Percentiles rank a stretch among this genome's conserved stretches.
phyloP scores from a whole-genome alignment of 2,113 vertebrate genomes.

The Andinoacara biseriatus region DNA sequence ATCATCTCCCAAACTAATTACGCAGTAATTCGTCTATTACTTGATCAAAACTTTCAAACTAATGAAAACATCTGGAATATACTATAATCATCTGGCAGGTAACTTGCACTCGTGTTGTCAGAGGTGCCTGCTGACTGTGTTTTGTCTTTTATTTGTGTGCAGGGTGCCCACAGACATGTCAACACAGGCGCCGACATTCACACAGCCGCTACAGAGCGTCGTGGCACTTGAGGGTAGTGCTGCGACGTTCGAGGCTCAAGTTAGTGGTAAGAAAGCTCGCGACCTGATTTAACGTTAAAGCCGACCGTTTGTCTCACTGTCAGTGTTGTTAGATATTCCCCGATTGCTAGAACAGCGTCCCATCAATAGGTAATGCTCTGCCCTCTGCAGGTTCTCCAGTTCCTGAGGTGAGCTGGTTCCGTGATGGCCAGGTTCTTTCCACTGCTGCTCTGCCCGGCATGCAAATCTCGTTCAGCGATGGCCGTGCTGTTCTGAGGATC shows the following conservation, averaged over 20 bases:
- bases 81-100: background rate
- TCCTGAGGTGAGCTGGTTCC: constrained; percentile 99
- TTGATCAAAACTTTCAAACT: no score
- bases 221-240: constrained; percentile 99
- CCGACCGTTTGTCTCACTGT: background rate
- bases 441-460: constrained; percentile 90
- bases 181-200: constrained; percentile 94
- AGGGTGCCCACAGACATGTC: constrained; percentile 95
- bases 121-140: background rate
- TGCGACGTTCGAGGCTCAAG: constrained; percentile 97
- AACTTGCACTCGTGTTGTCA: background rate
- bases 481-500: constrained; percentile 96
- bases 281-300: background rate
- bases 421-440: constrained; percentile 99
- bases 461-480: constrained; percentile 98
- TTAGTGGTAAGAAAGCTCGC: constrained; percentile 90
- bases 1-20: no score
- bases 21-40: no score
- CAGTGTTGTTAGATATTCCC: background rate
- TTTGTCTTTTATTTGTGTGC: background rate
- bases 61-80: no score
- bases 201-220: constrained; percentile 96
- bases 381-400: constrained; percentile 91
- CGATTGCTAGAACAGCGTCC: background rate
- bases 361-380: constrained; percentile 52